These are phyloP conservation scores for Onthophagus sagittarius DNA, from an alignment of 2,888 invertebrate genomes.

Conservation along the genomic window DNA sequence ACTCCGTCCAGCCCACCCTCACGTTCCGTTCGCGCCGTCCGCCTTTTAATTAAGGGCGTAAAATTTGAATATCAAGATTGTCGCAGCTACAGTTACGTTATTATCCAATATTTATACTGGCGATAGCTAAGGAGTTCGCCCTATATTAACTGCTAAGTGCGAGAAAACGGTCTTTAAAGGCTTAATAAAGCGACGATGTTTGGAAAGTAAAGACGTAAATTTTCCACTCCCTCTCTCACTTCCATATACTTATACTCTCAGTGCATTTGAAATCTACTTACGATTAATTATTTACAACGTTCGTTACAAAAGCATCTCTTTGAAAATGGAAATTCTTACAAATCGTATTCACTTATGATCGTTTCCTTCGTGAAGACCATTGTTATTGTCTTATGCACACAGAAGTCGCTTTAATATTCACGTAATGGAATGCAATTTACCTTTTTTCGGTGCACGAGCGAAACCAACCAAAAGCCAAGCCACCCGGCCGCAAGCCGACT, in stretches of 20 bases:
- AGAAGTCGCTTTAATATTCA: not conserved
- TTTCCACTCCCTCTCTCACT: not conserved
- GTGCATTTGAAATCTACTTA: not conserved
- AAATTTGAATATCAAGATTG: constrained; percentile 13
- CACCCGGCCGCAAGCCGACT: constrained; percentile 10
- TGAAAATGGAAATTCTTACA: not conserved
- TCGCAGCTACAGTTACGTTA: not conserved
- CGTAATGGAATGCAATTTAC: not conserved
- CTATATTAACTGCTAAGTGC: constrained; percentile 8
- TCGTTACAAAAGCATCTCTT: not conserved
- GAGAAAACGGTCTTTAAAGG: not conserved
- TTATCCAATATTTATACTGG: constrained; percentile 9
- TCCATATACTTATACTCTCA: not conserved
- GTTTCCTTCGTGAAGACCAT: not conserved
- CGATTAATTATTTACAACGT: not conserved
- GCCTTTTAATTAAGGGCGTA: constrained; percentile 4
- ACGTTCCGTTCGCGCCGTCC: not conserved
- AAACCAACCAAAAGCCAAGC: not conserved
- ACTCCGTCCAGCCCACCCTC: not conserved
- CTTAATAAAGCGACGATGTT: not conserved
- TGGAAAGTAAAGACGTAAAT: not conserved
- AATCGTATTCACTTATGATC: not conserved
- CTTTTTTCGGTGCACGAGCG: not conserved
- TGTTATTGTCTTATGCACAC: not conserved
- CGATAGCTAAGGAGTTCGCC: not conserved